Conservation (phyloP, 2,797 vertebrate genomes). For the Loris lydekkerianus region DNA sequence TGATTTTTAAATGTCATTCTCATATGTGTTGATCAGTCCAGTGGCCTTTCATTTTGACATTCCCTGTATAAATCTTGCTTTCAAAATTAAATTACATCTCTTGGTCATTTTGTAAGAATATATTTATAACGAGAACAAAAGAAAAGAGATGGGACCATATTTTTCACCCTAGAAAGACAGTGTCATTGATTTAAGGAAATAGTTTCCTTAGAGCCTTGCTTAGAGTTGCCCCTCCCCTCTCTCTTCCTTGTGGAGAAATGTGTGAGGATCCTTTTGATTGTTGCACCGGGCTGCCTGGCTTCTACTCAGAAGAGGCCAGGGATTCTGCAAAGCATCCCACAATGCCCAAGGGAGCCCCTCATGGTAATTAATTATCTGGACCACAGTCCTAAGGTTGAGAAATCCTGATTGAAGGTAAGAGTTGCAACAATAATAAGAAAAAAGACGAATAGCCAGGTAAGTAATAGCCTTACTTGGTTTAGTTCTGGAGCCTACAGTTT, state of each 20-base stretch:
- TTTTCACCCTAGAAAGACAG: background rate
- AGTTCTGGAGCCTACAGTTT: background rate
- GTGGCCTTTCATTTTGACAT: slow-evolving; percentile 53
- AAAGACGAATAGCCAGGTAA: background rate
- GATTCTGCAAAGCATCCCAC: background rate
- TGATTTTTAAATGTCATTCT: slow-evolving; percentile 64
- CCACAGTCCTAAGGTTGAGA: background rate
- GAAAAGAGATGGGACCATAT: background rate
- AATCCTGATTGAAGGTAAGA: background rate
- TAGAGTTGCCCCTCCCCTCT: background rate
- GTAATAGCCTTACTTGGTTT: background rate
- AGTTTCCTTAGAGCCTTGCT: background rate
- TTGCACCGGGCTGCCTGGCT: background rate
- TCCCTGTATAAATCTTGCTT: slow-evolving; percentile 36
- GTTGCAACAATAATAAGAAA: background rate
- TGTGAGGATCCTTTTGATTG: background rate
- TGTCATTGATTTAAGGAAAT: background rate
- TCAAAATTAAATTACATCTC: slow-evolving; percentile 55
- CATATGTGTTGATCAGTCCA: slow-evolving; percentile 22
- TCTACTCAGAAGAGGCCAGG: background rate
- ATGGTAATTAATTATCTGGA: background rate
- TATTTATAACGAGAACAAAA: background rate
- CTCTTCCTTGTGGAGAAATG: background rate
- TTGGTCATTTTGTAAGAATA: slow-evolving; percentile 28
- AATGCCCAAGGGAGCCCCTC: too few species aligned